Evolutionary conservation across 1,140 invertebrate species (phyloP).

Genomic region (Cecropterus lyciades): DNA sequence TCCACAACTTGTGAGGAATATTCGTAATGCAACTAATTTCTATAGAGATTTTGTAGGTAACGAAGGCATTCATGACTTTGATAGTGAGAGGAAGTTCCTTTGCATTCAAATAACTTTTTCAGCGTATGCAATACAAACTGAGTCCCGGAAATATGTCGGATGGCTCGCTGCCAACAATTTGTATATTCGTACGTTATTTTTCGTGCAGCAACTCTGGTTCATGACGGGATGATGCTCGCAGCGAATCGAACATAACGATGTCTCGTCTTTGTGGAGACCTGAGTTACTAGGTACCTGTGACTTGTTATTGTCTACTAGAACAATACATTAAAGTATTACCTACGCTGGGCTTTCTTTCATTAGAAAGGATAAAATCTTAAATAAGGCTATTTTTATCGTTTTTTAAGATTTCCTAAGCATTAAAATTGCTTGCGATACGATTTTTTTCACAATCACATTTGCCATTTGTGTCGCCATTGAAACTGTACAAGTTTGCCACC

Average conservation of each 20-base stretch:
- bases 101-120: not conserved
- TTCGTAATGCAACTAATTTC: not conserved
- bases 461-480: too few relatives aligned
- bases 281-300: too few relatives aligned
- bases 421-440: too few relatives aligned
- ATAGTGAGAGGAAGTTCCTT: not conserved
- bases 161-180: not conserved
- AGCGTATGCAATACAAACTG: not conserved
- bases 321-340: too few relatives aligned
- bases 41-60: not conserved
- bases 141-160: not conserved
- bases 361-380: too few relatives aligned
- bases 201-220: not conserved
- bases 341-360: too few relatives aligned
- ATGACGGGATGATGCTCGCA: not conserved
- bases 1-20: not conserved
- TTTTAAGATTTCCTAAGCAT: too few relatives aligned
- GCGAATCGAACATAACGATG: not conserved
- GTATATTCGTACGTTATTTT: not conserved
- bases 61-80: not conserved
- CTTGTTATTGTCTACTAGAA: too few relatives aligned
- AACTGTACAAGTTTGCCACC: too few relatives aligned
- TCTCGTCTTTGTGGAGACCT: not conserved
- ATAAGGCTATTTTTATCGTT: too few relatives aligned
- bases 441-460: too few relatives aligned